These are phyloP conservation scores for Callinectes sapidus DNA, from an alignment of 2,888 invertebrate species.

Conservation along the genomic window DNA sequence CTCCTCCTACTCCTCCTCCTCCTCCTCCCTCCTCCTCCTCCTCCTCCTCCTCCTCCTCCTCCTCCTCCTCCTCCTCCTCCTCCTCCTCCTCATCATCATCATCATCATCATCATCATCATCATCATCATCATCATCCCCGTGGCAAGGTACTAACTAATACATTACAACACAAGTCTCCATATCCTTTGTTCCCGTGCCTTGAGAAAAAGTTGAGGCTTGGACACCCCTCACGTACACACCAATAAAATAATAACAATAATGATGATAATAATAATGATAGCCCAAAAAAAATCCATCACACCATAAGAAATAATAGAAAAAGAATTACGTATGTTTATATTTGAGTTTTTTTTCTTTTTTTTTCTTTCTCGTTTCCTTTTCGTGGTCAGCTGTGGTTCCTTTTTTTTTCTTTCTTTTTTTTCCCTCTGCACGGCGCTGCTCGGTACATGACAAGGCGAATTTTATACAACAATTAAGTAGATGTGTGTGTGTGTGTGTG, in stretches of 20 bases:
- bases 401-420: not conserved
- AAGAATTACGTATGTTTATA: too few relatives aligned
- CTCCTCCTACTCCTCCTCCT: conserved; percentile 36
- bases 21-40: conserved; percentile 40
- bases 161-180: not conserved
- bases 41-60: conserved; percentile 27
- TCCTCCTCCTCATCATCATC: not conserved
- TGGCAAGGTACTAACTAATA: too few relatives aligned
- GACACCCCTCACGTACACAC: too few relatives aligned
- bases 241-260: too few relatives aligned
- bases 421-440: not conserved
- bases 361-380: not conserved
- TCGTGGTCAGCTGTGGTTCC: not conserved
- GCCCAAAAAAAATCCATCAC: too few relatives aligned
- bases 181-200: not conserved
- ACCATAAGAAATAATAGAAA: too few relatives aligned
- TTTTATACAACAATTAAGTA: not conserved
- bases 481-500: not conserved
- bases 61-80: not conserved
- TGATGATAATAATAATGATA: too few relatives aligned
- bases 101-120: not conserved
- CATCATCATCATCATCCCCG: too few relatives aligned
- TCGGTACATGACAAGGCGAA: not conserved
- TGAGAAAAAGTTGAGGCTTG: not conserved
- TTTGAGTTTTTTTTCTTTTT: too few relatives aligned